Evolutionary conservation across 2,797 vertebrate species (phyloP), one percentile per base, ranked within the genome.

Genomic region (Vespertilio murinus): DNA sequence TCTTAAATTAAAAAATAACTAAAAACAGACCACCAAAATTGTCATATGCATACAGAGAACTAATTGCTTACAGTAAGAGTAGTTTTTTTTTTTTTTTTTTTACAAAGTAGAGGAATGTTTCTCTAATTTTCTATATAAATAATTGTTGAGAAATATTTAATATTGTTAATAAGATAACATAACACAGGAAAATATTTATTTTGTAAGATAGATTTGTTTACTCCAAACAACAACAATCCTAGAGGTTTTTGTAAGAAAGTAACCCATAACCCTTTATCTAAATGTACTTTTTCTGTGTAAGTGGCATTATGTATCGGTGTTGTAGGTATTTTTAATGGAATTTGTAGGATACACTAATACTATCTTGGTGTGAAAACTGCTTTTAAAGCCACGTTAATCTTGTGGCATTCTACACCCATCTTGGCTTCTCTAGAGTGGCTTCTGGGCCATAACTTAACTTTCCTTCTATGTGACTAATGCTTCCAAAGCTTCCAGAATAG

Each of bases 361-460:
- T 94, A 90, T 93, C 64, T 94, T 77, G 52, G 91, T 86, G 17
- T 59, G 13, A 22, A 95, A 83, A 78, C 45, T 81, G 33, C 75
- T 95, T 96, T 94, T 94, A 96, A 97, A 97, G 33, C 14, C 67
- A 33, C 64, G 93, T 97, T 97, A 94, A 95, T 97, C 80, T 88
- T 89, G 73, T 94, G 84, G 30, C 2, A 79, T n/a, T 83, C n/a
- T 73, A 78, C 52, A 91, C 96, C 97, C 49, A 96, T 97, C 92
- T 93, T 91, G 33, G 52, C 42, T 96, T 67, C 59, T 96, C 61
- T 95, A 52, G 74, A 71, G 17, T 25, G 92, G 25, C 14, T 93
- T 93, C 67, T 40, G 25, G n/a, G 42, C 65, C 85, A 69, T 93
- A 95, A 89, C 94, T 97, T 97, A 96, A 93, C 17, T 18, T 97